Base-by-base conservation (phyloP, 2,888 invertebrate species). In the Mythimna pallens region DNA sequence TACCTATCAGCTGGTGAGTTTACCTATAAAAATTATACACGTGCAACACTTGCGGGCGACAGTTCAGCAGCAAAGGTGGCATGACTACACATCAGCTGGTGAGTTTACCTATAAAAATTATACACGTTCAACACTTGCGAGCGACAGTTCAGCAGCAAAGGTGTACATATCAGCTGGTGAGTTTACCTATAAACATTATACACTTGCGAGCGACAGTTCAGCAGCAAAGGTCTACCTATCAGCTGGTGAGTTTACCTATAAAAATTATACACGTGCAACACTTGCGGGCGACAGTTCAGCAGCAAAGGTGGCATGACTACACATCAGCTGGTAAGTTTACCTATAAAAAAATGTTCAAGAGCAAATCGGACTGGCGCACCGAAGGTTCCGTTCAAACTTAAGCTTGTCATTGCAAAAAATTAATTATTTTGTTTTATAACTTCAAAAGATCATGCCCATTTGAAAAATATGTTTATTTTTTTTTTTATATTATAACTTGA, bases 61-160 rank as follows among this genome's bases (percentile, higher is more conserved):
- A 90, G 87, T 93, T 93, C 73, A 89, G 89, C 58, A 89, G 91
- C 25, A 89, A 85, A 59, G 85, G 81, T 3, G 83, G 85, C 65
- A 81, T 92, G 75, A 91, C 88, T 17, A 82, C 90, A 0, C 92
- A 93, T 76, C 84, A 87, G 36, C 84, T 93, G 85, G 92, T 92
- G 5, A 87, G 84, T 67, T 54, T 6, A 57, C 0, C 0, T 17
- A 9, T 14, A 40, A n/a, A n/a, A n/a, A n/a, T n/a, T n/a, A n/a
- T n/a, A n/a, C n/a, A n/a, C n/a, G n/a, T n/a, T n/a, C n/a, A n/a
- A n/a, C n/a, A n/a, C n/a, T n/a, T n/a, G n/a, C n/a, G n/a, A n/a
- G n/a, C n/a, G n/a, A n/a, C n/a, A n/a, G n/a, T n/a, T n/a, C n/a
- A n/a, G n/a, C n/a, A n/a, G n/a, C n/a, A n/a, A n/a, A n/a, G n/a